Evolutionary conservation across 2,113 vertebrate species (phyloP).

Genomic region (Cephalopterus ornatus): DNA sequence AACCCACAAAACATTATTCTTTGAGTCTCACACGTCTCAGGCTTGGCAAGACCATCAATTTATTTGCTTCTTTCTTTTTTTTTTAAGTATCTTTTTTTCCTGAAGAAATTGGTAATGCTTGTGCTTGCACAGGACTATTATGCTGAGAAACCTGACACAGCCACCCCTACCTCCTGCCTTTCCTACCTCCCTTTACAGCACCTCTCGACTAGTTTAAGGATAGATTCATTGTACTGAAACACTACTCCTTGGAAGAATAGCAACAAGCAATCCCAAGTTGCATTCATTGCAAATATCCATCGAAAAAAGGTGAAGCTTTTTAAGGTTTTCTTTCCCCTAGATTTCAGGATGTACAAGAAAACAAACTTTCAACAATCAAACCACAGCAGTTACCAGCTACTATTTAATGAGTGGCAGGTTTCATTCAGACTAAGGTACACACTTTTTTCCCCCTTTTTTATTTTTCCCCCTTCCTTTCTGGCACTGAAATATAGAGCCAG

Average conservation of each 20-base stretch:
- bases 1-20: constrained; percentile 16
- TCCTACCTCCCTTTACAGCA: neutral
- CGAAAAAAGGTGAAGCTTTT: neutral
- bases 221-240: neutral
- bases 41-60: neutral
- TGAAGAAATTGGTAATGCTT: neutral
- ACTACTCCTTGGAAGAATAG: neutral
- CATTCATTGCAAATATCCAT: neutral
- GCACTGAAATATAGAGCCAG: neutral
- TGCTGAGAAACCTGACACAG: neutral
- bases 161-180: neutral
- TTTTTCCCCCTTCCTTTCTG: neutral
- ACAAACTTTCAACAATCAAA: neutral
- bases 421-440: neutral
- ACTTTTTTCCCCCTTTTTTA: neutral
- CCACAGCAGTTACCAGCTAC: neutral
- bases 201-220: neutral
- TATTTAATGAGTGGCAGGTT: neutral
- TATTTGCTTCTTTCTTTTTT: neutral
- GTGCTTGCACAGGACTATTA: neutral
- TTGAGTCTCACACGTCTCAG: neutral
- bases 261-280: neutral
- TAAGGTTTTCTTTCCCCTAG: neutral
- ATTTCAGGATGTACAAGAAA: neutral
- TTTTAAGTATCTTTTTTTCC: neutral